Conservation (phyloP, 2,888 invertebrate species). For the Hypolimnas misippus region DNA sequence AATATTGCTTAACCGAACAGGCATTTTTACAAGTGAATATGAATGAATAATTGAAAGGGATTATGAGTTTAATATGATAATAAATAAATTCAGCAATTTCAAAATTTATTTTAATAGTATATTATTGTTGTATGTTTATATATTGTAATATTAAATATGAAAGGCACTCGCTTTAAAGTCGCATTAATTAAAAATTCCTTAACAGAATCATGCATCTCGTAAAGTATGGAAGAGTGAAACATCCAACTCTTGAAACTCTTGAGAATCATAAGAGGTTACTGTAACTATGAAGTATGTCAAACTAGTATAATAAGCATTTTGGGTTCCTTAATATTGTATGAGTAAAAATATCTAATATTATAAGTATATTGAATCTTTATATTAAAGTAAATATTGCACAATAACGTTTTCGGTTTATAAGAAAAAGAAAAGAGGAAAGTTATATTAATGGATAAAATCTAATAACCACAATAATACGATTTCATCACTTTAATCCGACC, state of each 20-base stretch:
- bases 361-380: background rate
- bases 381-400: background rate
- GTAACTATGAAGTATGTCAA: background rate
- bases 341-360: background rate
- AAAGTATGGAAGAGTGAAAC: slow-evolving; percentile 1
- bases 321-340: too few relatives aligned
- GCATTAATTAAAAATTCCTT: slow-evolving; percentile 4
- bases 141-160: background rate
- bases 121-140: background rate
- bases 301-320: too few relatives aligned
- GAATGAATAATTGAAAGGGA: too few relatives aligned
- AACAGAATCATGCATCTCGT: slow-evolving; percentile 1
- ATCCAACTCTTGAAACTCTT: background rate
- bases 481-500: slow-evolving; percentile 7
- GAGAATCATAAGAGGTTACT: background rate
- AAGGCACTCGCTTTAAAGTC: background rate
- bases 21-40: too few relatives aligned
- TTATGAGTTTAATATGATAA: background rate
- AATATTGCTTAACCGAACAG: too few relatives aligned
- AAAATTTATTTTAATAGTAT: background rate
- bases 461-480: slow-evolving; percentile 7
- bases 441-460: background rate
- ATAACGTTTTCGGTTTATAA: too few relatives aligned
- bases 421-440: background rate
- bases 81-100: background rate